Base-by-base conservation (phyloP, 2,888 invertebrate genomes). In the Mantis religiosa region DNA sequence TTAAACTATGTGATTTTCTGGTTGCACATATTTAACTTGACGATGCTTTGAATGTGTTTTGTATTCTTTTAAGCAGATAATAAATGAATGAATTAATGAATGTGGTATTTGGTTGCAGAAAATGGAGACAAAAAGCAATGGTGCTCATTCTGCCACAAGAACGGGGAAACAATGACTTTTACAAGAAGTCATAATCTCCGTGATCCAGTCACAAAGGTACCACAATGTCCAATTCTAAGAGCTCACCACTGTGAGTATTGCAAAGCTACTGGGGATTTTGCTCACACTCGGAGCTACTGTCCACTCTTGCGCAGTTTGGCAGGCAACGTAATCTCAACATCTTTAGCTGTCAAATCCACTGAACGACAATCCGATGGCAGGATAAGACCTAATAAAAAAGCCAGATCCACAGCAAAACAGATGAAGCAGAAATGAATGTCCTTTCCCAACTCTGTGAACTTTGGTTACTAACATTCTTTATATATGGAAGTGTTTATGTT, bases 231-330 rank as follows among this genome's bases (percentile, higher is more conserved):
- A 47, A 82, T 89, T 20, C 47, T 89, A 6, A 84, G 87, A 28
- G 34, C 34, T 9, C 34, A 88, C 34, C 28, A 8, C n/a, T 89
- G 89, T 47, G 82, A 84, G 15, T 12, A 28, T 0, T 89, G 89
- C 28, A 41, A 85, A 20, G 89, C 89, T 20, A 88, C 87, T 9
- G 89, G 89, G 3, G 85, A 85, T n/a, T 82, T 54, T 25, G 89
- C 89, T 3, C 89, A 89, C 83, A 89, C 89, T 27, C 87, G 84
- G n/a, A 83, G 85, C 20, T 87, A 89, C 30, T 89, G 89, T n/a
- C 89, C 89, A 15, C n/a, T 27, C 30, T 30, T 83, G n/a, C 82
- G 87, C 34, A n/a, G 12, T 81, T 28, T 34, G 14, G 41, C 82
- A 12, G 87, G 87, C n/a, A 82, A 81, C 1, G 54, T 87, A 4